Percentiles rank a stretch among this genome's conserved stretches.
Evolutionary conservation across 2,797 vertebrate genomes (phyloP).

Genomic region (Gila robusta): DNA sequence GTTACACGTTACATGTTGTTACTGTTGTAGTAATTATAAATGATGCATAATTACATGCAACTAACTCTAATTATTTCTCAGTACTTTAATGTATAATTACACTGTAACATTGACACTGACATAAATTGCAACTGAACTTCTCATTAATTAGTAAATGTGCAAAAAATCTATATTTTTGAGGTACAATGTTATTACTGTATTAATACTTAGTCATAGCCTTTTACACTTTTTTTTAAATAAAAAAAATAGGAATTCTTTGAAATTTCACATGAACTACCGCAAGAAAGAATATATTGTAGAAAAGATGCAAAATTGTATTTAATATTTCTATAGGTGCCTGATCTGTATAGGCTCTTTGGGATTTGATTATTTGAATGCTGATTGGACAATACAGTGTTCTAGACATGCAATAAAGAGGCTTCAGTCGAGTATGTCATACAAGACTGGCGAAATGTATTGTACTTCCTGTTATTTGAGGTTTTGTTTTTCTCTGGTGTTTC

Average conservation of each 20-base stretch:
- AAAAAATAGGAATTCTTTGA: background rate
- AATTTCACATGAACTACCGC: background rate
- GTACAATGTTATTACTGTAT: background rate
- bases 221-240: too few relatives aligned
- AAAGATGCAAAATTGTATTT: background rate
- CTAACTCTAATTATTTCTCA: too few relatives aligned
- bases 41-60: too few relatives aligned
- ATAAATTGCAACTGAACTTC: too few relatives aligned
- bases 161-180: background rate
- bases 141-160: background rate
- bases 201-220: background rate
- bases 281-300: background rate
- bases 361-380: too few relatives aligned
- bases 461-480: slow-evolving; percentile 6
- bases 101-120: too few relatives aligned
- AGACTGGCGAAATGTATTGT: background rate
- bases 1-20: too few relatives aligned
- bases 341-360: background rate
- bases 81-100: too few relatives aligned
- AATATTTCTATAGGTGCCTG: background rate
- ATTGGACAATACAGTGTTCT: background rate
- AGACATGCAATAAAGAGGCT: background rate
- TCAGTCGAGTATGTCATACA: background rate
- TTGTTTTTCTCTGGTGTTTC: background rate
- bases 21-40: too few relatives aligned